Conservation (phyloP, 2,888 invertebrate species). For the Trissolcus japonicus region DNA sequence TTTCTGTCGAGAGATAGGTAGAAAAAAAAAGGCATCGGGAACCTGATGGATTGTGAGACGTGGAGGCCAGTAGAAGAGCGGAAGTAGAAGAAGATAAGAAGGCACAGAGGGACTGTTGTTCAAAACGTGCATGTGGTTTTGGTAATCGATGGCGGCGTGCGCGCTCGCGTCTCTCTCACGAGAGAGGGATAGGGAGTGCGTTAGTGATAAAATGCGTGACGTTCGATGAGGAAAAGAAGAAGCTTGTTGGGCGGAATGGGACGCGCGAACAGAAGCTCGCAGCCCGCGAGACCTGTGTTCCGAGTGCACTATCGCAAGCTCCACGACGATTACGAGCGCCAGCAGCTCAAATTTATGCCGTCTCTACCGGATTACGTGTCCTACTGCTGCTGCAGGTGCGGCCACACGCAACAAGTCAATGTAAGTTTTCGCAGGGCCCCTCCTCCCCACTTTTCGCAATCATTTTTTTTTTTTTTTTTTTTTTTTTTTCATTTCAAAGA, state of each 20-base stretch:
- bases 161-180: slow-evolving; percentile 36
- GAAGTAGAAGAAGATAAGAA: neutral
- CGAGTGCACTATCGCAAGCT: slow-evolving; percentile 80
- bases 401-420: slow-evolving; percentile 80
- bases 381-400: slow-evolving; percentile 80
- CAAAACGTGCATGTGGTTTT: slow-evolving; percentile 29
- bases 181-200: slow-evolving; percentile 33
- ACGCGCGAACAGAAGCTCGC: slow-evolving; percentile 77
- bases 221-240: slow-evolving; percentile 71
- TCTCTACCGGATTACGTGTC: slow-evolving; percentile 79
- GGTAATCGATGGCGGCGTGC: slow-evolving; percentile 50
- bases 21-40: too few species aligned
- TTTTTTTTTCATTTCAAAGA: neutral
- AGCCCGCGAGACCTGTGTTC: slow-evolving; percentile 76
- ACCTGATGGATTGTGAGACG: slow-evolving; percentile 10
- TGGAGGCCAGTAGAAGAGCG: slow-evolving; percentile 7
- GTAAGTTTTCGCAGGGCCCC: slow-evolving; percentile 70
- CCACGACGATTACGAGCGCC: slow-evolving; percentile 78
- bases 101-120: slow-evolving; percentile 19
- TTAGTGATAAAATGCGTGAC: slow-evolving; percentile 40
- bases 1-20: too few species aligned
- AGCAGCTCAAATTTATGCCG: slow-evolving; percentile 77
- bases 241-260: slow-evolving; percentile 77
- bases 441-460: slow-evolving; percentile 5
- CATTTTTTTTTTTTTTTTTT: too few species aligned